Evolutionary conservation across 2,113 vertebrate species (phyloP), one percentile per base, ranked within the genome.

Genomic region (Clarias gariepinus): DNA sequence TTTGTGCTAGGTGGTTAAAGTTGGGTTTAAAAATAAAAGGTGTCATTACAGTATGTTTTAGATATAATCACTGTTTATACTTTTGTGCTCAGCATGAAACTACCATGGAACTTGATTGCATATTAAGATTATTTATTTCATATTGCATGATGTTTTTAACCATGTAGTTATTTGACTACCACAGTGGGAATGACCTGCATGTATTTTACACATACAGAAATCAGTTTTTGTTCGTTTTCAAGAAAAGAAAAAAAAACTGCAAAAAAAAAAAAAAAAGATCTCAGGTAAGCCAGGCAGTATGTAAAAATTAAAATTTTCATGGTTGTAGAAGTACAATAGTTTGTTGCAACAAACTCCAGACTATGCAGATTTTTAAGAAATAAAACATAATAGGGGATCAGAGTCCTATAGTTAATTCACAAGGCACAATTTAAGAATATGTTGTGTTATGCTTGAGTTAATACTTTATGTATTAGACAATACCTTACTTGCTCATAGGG

Each of bases 191-290:
- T 28, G 30, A 47, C 25, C 47, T 61, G 13, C n/a, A 85, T 68
- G 55, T 25, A 60, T 61, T 53, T 74, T 82, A 58, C 69, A 82
- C 28, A 74, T 74, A 18, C 36, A 86, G 66, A 28, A 82, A 82
- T 25, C 55, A 73, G 55, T 10, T n/a, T 81, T 47, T 41, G 41
- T 41, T 41, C 4, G 41, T 41, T 47, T 19, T 81, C 23, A 58
- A 25, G 33, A 47, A 58, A 57, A 86, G 58, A 78, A 81, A 80
- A 69, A 47, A 47, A 28, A 85, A 85, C 52, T 15, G 76, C 68
- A 76, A 76, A 57, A 66, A n/a, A 71, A 76, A 76, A 76, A 57
- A 66, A n/a, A 71, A 76, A 87, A 66, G 69, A 82, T 87, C 21
- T 76, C 41, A 55, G 58, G 30, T 53, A 61, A 60, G 25, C 15